Conservation (phyloP, 2,113 vertebrate genomes). For the Pteruthius melanotis region DNA sequence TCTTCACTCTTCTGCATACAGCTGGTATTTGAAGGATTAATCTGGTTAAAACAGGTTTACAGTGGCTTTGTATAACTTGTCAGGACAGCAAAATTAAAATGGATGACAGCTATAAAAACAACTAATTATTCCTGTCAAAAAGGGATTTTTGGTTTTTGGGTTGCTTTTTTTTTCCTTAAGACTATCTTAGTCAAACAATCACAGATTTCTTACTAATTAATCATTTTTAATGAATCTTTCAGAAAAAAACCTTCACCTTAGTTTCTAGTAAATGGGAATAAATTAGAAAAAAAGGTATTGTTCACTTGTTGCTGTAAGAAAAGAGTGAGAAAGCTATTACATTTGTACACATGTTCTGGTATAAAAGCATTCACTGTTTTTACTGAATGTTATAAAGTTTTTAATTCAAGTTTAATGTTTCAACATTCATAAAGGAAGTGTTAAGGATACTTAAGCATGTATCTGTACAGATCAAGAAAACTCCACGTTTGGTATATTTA, state of each 20-base stretch:
- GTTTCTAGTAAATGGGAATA: neutral
- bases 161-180: neutral
- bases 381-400: neutral
- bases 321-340: neutral
- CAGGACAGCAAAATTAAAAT: neutral
- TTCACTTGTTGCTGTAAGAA: neutral
- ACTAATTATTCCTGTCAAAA: neutral
- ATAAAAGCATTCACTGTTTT: neutral
- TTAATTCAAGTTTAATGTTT: neutral
- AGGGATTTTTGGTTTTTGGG: neutral
- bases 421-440: neutral
- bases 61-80: neutral
- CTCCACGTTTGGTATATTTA: neutral
- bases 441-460: neutral
- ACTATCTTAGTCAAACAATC: neutral
- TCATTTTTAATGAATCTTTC: neutral
- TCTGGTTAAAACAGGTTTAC: neutral
- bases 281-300: neutral
- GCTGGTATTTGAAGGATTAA: neutral
- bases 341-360: neutral
- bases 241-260: neutral
- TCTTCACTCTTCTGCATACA: neutral
- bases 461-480: neutral
- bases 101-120: neutral
- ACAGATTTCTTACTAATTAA: neutral